Percentiles rank a stretch among this genome's conserved stretches.
These are phyloP conservation scores for Euschistus heros DNA, from an alignment of 1,140 invertebrate species.

Conservation along the genomic window DNA sequence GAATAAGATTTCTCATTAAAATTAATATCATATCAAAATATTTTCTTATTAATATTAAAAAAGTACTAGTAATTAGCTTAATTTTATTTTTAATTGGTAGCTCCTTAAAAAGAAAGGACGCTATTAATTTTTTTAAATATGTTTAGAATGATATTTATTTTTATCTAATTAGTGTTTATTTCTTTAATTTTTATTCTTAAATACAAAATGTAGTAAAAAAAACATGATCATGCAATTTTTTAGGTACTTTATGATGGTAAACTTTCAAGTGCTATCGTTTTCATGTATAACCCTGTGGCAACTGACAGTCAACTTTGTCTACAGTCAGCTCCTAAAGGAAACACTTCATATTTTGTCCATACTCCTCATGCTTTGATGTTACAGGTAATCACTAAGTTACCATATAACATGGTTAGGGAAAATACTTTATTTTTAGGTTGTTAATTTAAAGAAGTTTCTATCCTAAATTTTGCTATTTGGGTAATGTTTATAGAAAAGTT, in stretches of 20 bases:
- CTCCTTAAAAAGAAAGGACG: no score
- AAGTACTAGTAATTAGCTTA: no score
- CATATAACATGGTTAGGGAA: no score
- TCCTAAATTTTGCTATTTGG: no score
- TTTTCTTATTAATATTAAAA: no score
- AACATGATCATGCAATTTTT: conserved; percentile 30
- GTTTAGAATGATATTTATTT: not conserved
- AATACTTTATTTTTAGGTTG: no score
- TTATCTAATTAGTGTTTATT: not conserved
- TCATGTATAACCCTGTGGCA: conserved; percentile 99
- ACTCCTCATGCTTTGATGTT: conserved; percentile 97
- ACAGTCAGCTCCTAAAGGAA: conserved; percentile 94
- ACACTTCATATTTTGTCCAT: conserved; percentile 95
- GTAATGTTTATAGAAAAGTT: no score
- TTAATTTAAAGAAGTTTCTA: no score
- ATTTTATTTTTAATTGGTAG: no score
- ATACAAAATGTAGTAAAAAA: not conserved
- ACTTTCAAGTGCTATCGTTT: conserved; percentile 90
- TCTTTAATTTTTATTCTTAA: not conserved
- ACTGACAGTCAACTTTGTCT: conserved; percentile 96
- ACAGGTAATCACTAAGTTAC: conserved; percentile 53
- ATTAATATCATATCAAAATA: no score
- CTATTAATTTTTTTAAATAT: not conserved
- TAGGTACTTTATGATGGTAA: conserved; percentile 98
- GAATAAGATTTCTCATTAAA: no score